Evolutionary conservation across 2,888 invertebrate species (phyloP).

Genomic region (Nomada flava): DNA sequence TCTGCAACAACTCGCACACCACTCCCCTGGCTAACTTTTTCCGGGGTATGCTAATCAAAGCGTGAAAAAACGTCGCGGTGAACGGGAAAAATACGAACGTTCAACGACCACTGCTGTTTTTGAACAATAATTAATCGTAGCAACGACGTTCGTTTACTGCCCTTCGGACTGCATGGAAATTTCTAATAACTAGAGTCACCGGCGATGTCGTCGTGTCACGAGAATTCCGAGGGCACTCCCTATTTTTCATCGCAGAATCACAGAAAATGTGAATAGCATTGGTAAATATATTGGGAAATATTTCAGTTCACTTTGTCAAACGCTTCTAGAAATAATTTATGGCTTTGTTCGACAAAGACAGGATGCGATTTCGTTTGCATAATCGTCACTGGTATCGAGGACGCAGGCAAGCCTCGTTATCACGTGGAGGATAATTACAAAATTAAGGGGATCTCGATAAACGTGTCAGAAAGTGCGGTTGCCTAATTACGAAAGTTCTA

Average conservation of each 20-base stretch:
- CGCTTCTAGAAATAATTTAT: not conserved
- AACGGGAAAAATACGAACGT: not conserved
- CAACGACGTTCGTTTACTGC: not conserved
- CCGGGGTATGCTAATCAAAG: constrained; percentile 31
- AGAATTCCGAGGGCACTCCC: not conserved
- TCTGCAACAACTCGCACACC: constrained; percentile 12
- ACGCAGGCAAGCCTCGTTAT: not conserved
- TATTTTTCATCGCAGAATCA: not conserved
- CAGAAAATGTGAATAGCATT: too few species aligned
- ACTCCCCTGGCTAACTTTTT: constrained; percentile 1
- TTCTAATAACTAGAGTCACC: constrained; percentile 17
- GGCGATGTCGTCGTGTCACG: constrained; percentile 4
- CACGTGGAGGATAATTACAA: constrained; percentile 8
- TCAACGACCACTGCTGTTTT: constrained; percentile 5
- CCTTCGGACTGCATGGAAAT: not conserved
- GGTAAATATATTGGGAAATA: too few species aligned
- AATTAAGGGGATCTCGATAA: constrained; percentile 46
- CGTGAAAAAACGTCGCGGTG: constrained; percentile 10
- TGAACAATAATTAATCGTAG: constrained; percentile 27
- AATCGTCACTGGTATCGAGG: not conserved
- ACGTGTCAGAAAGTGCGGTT: constrained; percentile 19
- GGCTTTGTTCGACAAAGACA: too few species aligned
- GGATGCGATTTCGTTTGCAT: not conserved
- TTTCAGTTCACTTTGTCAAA: too few species aligned
- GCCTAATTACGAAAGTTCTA: constrained; percentile 43